Evolutionary conservation across 2,888 invertebrate species (phyloP).

Genomic region (Boloria selene): DNA sequence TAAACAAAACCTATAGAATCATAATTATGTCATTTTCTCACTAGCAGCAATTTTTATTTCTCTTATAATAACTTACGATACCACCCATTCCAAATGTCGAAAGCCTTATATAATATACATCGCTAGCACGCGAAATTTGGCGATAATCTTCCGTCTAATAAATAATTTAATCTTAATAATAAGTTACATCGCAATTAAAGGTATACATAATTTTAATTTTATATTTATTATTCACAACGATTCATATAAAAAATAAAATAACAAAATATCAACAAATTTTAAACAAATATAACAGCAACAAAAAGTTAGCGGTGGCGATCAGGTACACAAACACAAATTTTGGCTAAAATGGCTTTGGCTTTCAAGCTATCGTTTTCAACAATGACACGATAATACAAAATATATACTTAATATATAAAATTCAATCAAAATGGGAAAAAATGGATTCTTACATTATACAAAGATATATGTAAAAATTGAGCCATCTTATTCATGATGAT

Average conservation of each 20-base stretch:
- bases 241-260: slow-evolving; percentile 20
- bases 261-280: slow-evolving; percentile 21
- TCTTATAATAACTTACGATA: not conserved
- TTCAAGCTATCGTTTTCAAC: not conserved
- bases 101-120: not conserved
- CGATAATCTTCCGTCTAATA: not conserved
- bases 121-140: slow-evolving; percentile 10
- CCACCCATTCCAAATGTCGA: not conserved
- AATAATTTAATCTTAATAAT: slow-evolving; percentile 4
- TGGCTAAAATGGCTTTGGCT: slow-evolving; percentile 27
- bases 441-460: too few relatives aligned
- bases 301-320: slow-evolving; percentile 33
- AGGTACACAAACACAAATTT: slow-evolving; percentile 34
- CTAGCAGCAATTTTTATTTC: too few relatives aligned
- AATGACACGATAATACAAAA: not conserved
- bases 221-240: slow-evolving; percentile 3
- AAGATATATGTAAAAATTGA: slow-evolving; percentile 1
- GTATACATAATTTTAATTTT: not conserved
- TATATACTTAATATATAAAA: not conserved
- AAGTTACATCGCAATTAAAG: slow-evolving; percentile 1
- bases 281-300: slow-evolving; percentile 20
- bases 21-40: too few relatives aligned
- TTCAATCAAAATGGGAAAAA: not conserved
- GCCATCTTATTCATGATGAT: not conserved
- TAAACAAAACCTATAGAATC: too few relatives aligned